These are phyloP conservation scores for Saxidomus purpurata DNA, from an alignment of 1,140 invertebrate genomes.

Conservation along the genomic window DNA sequence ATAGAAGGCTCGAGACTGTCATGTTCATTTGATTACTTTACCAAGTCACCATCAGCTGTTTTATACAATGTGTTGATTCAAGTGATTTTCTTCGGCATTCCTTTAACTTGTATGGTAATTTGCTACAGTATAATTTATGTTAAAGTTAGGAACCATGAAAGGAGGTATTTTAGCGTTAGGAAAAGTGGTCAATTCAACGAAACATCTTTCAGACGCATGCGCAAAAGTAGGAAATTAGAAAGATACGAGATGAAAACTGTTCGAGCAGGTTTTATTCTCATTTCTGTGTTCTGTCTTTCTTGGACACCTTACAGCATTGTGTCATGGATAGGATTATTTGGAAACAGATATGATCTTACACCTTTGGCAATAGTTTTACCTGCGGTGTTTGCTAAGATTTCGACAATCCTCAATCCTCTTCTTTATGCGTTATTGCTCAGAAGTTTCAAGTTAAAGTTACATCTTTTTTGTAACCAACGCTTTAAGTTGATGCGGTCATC, in stretches of 20 bases:
- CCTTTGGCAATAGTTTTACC: neutral
- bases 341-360: neutral
- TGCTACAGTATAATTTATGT: slow-evolving; percentile 4
- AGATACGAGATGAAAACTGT: slow-evolving; percentile 1
- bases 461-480: neutral
- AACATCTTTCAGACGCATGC: neutral
- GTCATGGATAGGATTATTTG: neutral
- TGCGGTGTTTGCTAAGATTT: slow-evolving; percentile 9
- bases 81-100: neutral
- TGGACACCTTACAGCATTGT: too few species aligned
- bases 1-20: neutral
- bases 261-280: neutral
- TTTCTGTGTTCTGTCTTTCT: neutral
- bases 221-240: neutral
- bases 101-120: neutral
- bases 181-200: neutral
- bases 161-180: neutral
- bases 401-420: slow-evolving; percentile 10
- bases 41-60: neutral
- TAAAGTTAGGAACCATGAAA: slow-evolving; percentile 3
- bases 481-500: neutral
- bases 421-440: neutral
- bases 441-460: neutral
- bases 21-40: neutral
- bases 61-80: slow-evolving; percentile 1